These are phyloP conservation scores for Cheilosia soror DNA, from an alignment of 2,888 invertebrate genomes.

Conservation along the genomic window DNA sequence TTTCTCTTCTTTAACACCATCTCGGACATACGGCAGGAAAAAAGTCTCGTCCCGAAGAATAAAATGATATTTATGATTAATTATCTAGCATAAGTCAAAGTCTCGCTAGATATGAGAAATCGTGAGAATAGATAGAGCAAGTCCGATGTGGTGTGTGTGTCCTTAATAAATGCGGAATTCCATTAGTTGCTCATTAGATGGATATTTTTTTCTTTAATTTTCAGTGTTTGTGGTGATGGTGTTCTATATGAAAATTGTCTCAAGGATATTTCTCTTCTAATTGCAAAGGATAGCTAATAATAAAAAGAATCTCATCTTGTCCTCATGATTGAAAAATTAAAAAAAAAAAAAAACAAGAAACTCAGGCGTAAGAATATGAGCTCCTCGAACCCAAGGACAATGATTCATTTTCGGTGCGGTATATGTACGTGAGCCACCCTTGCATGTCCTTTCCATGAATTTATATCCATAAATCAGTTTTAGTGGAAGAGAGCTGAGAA, in stretches of 20 bases:
- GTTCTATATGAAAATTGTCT: conserved; percentile 47
- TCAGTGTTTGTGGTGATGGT: background rate
- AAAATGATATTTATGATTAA: conserved; percentile 73
- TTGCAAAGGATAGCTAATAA: conserved; percentile 26
- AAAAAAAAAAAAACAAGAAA: conserved; percentile 56
- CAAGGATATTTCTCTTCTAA: conserved; percentile 54
- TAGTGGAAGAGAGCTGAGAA: conserved; percentile 27
- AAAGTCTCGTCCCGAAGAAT: conserved; percentile 32
- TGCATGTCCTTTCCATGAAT: conserved; percentile 59
- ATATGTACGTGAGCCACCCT: conserved; percentile 57
- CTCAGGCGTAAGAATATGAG: conserved; percentile 54
- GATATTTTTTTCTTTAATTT: conserved; percentile 52
- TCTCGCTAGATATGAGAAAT: conserved; percentile 66
- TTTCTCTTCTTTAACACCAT: conserved; percentile 58
- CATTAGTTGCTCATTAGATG: conserved; percentile 73
- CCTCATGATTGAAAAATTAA: conserved; percentile 55
- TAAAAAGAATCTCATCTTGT: conserved; percentile 1
- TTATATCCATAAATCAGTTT: conserved; percentile 72
- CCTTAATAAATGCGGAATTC: conserved; percentile 70
- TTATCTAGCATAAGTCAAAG: conserved; percentile 72
- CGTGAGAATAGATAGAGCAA: conserved; percentile 50
- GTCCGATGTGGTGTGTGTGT: conserved; percentile 63
- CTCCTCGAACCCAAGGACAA: conserved; percentile 67
- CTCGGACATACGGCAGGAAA: conserved; percentile 34
- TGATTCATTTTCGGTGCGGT: conserved; percentile 64